These are phyloP conservation scores for Leptogaster cylindrica DNA, from an alignment of 2,888 invertebrate species.

Conservation along the genomic window DNA sequence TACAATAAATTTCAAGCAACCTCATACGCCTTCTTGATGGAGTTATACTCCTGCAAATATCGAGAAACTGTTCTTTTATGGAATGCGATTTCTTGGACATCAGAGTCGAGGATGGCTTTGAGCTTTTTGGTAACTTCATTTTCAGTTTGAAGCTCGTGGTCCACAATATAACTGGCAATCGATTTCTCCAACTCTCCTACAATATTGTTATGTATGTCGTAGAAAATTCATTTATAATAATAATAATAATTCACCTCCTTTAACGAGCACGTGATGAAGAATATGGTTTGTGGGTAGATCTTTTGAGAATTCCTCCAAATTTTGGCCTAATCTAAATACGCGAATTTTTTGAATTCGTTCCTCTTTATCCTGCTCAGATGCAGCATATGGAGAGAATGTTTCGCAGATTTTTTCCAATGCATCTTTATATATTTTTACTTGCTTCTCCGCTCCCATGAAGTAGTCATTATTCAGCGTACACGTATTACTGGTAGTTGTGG, in stretches of 20 bases:
- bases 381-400: slow-evolving; percentile 54
- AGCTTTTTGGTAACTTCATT: slow-evolving; percentile 80
- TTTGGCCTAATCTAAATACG: slow-evolving; percentile 79
- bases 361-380: slow-evolving; percentile 69
- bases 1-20: slow-evolving; percentile 58
- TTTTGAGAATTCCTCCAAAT: slow-evolving; percentile 74
- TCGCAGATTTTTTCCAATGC: slow-evolving; percentile 62
- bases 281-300: slow-evolving; percentile 67
- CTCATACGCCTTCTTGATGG: slow-evolving; percentile 80
- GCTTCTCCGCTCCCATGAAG: slow-evolving; percentile 59
- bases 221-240: background rate
- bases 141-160: slow-evolving; percentile 87
- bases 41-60: slow-evolving; percentile 87
- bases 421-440: slow-evolving; percentile 61
- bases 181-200: slow-evolving; percentile 71
- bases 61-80: slow-evolving; percentile 66
- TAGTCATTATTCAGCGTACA: too few relatives aligned
- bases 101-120: slow-evolving; percentile 80
- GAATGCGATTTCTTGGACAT: slow-evolving; percentile 82
- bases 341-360: slow-evolving; percentile 85
- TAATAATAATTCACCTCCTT: slow-evolving; percentile 53
- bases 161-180: slow-evolving; percentile 81
- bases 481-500: too few relatives aligned
- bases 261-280: slow-evolving; percentile 56
- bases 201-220: background rate